These are phyloP conservation scores for Acanthiza pusilla DNA, from an alignment of 2,797 vertebrate genomes.

Conservation along the genomic window DNA sequence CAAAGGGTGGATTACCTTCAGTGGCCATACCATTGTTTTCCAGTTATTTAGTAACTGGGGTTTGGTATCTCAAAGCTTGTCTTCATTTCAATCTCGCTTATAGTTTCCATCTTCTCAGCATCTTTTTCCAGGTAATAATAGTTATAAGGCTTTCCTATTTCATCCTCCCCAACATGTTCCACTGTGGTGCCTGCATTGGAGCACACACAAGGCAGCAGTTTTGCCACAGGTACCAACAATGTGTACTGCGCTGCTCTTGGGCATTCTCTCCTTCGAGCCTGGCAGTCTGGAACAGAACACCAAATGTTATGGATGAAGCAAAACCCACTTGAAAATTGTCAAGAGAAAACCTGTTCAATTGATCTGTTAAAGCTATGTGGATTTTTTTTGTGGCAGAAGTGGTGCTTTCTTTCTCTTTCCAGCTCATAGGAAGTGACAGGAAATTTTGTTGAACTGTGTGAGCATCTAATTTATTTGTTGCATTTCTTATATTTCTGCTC, in stretches of 20 bases:
- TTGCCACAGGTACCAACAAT: accelerated
- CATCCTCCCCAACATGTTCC: too few species aligned
- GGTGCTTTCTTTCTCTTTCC: not conserved
- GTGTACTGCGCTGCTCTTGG: accelerated
- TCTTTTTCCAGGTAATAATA: too few species aligned
- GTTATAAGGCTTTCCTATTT: too few species aligned
- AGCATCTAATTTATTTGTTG: not conserved
- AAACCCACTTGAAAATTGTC: not conserved
- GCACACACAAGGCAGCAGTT: accelerated
- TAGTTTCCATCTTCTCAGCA: too few species aligned
- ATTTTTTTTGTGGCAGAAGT: not conserved
- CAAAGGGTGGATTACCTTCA: too few species aligned
- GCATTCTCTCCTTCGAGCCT: not conserved
- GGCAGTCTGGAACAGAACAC: not conserved
- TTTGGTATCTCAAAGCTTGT: too few species aligned
- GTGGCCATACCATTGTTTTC: too few species aligned
- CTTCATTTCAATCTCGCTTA: too few species aligned
- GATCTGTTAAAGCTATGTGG: not conserved
- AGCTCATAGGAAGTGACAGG: not conserved
- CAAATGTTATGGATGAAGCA: not conserved
- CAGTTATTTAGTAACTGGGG: too few species aligned
- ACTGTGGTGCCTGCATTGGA: accelerated
- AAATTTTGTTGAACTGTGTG: not conserved
- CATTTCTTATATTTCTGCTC: not conserved
- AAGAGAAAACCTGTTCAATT: not conserved